phyloP scores from a whole-genome alignment of 1,140 invertebrate genomes.

The Neotoxoptera formosana region DNA sequence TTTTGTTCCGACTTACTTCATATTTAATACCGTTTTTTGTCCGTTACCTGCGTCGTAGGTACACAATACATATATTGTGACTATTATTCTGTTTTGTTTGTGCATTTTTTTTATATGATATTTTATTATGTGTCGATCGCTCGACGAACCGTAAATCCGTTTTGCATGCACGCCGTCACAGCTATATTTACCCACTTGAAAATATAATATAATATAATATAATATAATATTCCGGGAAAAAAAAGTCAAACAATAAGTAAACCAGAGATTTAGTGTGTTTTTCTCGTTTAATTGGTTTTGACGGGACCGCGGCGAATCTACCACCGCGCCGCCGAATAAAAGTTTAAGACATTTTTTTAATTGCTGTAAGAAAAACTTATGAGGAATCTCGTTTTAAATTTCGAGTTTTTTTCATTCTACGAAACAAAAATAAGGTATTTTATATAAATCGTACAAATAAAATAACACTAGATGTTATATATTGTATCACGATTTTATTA shows the following conservation, averaged over 20 bases:
- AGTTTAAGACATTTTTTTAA: neutral
- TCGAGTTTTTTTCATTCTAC: neutral
- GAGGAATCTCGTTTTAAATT: neutral
- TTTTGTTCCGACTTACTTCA: neutral
- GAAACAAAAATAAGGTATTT: neutral
- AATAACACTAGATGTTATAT: neutral
- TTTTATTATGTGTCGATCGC: neutral
- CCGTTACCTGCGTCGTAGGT: neutral
- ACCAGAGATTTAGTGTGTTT: neutral
- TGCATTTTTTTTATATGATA: neutral
- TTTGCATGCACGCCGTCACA: neutral
- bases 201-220: no score
- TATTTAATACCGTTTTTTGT: neutral
- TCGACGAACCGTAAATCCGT: neutral
- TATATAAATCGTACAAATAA: neutral
- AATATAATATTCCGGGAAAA: neutral
- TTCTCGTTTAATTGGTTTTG: neutral
- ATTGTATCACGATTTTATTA: neutral
- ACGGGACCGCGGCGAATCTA: neutral
- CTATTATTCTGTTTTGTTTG: neutral
- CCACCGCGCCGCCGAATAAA: neutral
- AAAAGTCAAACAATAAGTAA: constrained; percentile 6
- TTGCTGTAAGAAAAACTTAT: neutral
- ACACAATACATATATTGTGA: neutral
- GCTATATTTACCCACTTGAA: neutral